Conservation (phyloP, 2,797 vertebrate genomes). For the Odontamblyopus rebecca region DNA sequence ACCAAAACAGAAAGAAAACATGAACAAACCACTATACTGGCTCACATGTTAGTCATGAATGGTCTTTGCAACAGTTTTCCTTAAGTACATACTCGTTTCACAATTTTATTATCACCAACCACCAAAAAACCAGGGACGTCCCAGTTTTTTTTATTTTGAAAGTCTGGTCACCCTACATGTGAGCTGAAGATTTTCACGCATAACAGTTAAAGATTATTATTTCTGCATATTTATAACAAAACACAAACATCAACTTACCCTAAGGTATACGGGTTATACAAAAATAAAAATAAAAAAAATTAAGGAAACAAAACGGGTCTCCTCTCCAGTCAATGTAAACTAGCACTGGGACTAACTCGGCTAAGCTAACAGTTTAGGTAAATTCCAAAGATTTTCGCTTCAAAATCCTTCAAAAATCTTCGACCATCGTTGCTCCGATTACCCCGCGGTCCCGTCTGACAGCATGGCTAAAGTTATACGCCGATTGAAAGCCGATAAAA, state of each 20-base stretch:
- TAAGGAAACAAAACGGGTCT: conserved; percentile 1
- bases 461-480: conserved; percentile 20
- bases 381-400: conserved; percentile 27
- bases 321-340: conserved; percentile 25
- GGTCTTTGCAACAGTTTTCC: too few relatives aligned
- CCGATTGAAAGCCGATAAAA: conserved; percentile 5
- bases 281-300: too few relatives aligned
- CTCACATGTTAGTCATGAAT: too few relatives aligned
- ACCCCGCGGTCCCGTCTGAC: neutral
- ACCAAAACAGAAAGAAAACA: too few relatives aligned
- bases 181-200: neutral
- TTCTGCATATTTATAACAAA: neutral
- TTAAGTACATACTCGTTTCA: too few relatives aligned
- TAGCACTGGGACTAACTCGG: conserved; percentile 31
- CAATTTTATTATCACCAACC: too few relatives aligned
- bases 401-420: conserved; percentile 6
- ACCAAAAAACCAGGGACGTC: too few relatives aligned
- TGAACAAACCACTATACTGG: too few relatives aligned
- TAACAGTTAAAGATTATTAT: neutral
- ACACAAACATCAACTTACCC: conserved; percentile 41
- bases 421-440: conserved; percentile 8
- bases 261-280: neutral
- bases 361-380: conserved; percentile 41
- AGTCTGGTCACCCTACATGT: too few relatives aligned
- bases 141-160: too few relatives aligned